phyloP scores from a whole-genome alignment of 2,797 vertebrate species.

The Acipenser transmontanus region DNA sequence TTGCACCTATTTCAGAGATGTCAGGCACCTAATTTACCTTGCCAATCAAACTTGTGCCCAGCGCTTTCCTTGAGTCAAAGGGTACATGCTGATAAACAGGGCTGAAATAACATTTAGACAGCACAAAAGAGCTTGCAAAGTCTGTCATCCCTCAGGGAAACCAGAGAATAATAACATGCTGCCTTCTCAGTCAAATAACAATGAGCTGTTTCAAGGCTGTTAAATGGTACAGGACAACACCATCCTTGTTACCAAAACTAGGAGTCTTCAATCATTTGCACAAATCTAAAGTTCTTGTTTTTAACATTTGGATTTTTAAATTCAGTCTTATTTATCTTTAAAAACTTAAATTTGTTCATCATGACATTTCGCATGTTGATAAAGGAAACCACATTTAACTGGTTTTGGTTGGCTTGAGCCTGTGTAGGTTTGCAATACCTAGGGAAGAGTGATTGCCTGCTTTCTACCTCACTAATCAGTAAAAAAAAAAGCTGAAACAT shows the following conservation, averaged over 20 bases:
- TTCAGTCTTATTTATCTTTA: not conserved
- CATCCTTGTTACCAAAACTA: not conserved
- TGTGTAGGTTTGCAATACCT: conserved; percentile 18
- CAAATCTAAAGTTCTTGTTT: not conserved
- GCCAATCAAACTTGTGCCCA: not conserved
- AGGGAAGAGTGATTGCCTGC: conserved; percentile 25
- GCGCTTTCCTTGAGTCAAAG: conserved; percentile 14
- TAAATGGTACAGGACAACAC: not conserved
- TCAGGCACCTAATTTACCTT: conserved; percentile 1
- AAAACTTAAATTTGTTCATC: not conserved
- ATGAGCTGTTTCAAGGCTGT: not conserved
- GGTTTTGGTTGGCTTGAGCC: not conserved
- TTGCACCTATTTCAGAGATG: too few species aligned
- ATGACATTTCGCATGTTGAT: not conserved
- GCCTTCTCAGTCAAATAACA: conserved; percentile 9
- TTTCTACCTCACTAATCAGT: conserved; percentile 25
- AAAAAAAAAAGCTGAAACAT: conserved; percentile 7
- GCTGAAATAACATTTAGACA: conserved; percentile 44
- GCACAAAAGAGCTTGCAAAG: conserved; percentile 26
- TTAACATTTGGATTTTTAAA: too few species aligned
- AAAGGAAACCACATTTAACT: not conserved
- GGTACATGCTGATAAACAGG: conserved; percentile 41
- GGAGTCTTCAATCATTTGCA: not conserved
- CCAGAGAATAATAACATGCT: conserved; percentile 12
- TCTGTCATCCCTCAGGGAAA: not conserved